Percentiles rank a stretch among this genome's conserved stretches.
Evolutionary conservation across 2,113 vertebrate species (phyloP).

Genomic region (Fukomys damarensis): DNA sequence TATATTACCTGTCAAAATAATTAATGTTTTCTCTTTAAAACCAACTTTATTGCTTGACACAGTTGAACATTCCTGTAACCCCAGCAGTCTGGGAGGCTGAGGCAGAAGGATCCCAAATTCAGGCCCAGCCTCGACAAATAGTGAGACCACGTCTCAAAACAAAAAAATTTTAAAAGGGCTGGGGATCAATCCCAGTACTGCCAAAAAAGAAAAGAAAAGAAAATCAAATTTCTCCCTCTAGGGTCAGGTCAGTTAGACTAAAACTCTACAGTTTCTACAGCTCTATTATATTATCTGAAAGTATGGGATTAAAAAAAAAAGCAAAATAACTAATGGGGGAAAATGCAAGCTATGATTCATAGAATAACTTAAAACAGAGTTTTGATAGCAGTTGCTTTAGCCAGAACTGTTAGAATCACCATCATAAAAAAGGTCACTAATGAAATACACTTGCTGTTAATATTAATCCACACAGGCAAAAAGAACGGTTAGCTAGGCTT

Average conservation of each 20-base stretch:
- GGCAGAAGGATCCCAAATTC: neutral
- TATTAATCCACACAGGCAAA: neutral
- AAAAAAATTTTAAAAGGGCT: neutral
- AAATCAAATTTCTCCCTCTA: neutral
- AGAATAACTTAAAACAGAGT: conserved; percentile 41
- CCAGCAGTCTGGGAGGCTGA: neutral
- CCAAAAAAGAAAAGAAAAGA: neutral
- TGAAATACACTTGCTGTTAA: neutral
- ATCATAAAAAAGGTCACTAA: neutral
- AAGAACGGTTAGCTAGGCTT: neutral
- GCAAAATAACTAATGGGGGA: neutral
- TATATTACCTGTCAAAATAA: conserved; percentile 27
- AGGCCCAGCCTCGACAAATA: neutral
- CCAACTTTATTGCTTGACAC: neutral
- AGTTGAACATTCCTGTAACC: neutral
- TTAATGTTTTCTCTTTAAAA: conserved; percentile 25
- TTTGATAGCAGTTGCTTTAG: neutral
- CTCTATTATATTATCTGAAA: conserved; percentile 44
- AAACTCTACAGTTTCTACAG: neutral
- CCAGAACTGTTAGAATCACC: neutral
- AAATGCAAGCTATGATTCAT: neutral
- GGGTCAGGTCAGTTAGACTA: neutral
- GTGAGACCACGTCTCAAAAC: neutral
- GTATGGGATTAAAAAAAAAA: conserved; percentile 7
- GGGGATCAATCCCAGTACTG: neutral